These are phyloP conservation scores for Camponotus vicinus DNA, from an alignment of 1,140 invertebrate genomes.

Conservation along the genomic window DNA sequence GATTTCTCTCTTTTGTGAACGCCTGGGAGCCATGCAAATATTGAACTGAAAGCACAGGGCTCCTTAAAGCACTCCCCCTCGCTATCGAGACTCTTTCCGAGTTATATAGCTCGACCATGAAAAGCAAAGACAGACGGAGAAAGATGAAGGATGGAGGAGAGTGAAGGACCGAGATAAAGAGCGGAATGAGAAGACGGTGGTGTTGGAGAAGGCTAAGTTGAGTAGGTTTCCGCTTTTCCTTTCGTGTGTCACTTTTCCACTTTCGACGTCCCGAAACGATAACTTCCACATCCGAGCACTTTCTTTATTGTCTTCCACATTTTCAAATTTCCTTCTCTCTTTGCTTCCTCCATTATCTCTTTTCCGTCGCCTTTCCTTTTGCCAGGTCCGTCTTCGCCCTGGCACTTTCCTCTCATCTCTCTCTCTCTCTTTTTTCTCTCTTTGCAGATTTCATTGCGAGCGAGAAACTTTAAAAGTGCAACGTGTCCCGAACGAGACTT, in stretches of 20 bases:
- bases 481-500: slow-evolving; percentile 43
- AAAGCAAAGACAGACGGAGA: slow-evolving; percentile 40
- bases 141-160: neutral
- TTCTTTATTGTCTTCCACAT: slow-evolving; percentile 56
- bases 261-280: slow-evolving; percentile 69
- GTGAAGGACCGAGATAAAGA: neutral
- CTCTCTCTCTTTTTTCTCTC: neutral
- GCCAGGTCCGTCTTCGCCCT: slow-evolving; percentile 23
- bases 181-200: slow-evolving; percentile 30
- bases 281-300: slow-evolving; percentile 57
- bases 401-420: slow-evolving; percentile 7
- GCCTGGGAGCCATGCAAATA: slow-evolving; percentile 76
- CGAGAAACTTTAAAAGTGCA: slow-evolving; percentile 11
- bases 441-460: slow-evolving; percentile 15
- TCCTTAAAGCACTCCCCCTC: slow-evolving; percentile 73
- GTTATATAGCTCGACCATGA: slow-evolving; percentile 37
- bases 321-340: slow-evolving; percentile 13
- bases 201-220: slow-evolving; percentile 59
- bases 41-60: slow-evolving; percentile 78
- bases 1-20: slow-evolving; percentile 81
- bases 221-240: slow-evolving; percentile 71
- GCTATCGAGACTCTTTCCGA: slow-evolving; percentile 64
- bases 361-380: slow-evolving; percentile 6
- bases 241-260: slow-evolving; percentile 70
- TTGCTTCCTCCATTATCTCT: neutral